A percentile compares a stretch with the other conserved stretches of the same genome.
Evolutionary conservation across 2,113 vertebrate species (phyloP).

Genomic region (Theropithecus gelada): DNA sequence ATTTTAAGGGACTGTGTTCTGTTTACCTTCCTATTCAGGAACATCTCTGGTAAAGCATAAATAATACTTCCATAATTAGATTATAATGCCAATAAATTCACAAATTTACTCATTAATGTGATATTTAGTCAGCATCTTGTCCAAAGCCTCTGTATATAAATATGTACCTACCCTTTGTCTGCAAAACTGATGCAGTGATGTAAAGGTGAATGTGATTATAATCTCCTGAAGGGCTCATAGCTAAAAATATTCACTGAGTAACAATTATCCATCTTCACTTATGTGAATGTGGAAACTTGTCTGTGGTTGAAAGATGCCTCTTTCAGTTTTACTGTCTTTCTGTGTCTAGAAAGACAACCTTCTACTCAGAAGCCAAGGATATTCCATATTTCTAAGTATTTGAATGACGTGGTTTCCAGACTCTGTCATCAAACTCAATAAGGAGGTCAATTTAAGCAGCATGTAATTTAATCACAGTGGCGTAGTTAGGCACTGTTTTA

Average conservation of each 20-base stretch:
- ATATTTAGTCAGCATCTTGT: not conserved
- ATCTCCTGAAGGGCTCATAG: not conserved
- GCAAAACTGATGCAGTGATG: not conserved
- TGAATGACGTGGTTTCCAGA: conserved; percentile 18
- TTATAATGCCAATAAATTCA: not conserved
- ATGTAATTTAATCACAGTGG: conserved; percentile 25
- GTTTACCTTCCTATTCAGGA: not conserved
- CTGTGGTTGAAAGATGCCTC: not conserved
- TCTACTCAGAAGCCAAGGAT: not conserved
- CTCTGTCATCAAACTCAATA: conserved; percentile 48
- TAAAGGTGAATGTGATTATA: not conserved
- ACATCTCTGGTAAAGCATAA: not conserved
- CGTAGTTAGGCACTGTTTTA: conserved; percentile 48
- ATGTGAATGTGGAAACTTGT: not conserved
- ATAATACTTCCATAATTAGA: not conserved
- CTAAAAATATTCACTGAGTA: not conserved
- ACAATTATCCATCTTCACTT: not conserved
- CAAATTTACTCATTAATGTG: not conserved
- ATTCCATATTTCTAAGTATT: not conserved
- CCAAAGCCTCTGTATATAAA: not conserved
- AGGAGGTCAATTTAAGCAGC: conserved; percentile 8
- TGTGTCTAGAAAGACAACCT: not conserved
- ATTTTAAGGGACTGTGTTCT: not conserved
- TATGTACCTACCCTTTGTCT: not conserved
- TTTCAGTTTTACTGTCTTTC: not conserved